Conservation (phyloP, 2,113 vertebrate species). For the Pica pica region DNA sequence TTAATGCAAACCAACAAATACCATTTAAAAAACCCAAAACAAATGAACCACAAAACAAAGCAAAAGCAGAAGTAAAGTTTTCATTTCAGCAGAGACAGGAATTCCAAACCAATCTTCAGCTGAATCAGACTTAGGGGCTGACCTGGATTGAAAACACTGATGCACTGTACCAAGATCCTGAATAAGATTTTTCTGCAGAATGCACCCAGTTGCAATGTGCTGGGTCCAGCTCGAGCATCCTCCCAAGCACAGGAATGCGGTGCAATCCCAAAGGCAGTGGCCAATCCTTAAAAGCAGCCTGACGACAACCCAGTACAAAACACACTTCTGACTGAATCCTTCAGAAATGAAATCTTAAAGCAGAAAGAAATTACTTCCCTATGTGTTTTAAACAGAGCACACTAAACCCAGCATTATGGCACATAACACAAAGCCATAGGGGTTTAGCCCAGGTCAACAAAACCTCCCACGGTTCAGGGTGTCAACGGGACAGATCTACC, state of each 20-base stretch:
- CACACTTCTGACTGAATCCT: background rate
- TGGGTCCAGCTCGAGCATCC: background rate
- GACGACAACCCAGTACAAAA: background rate
- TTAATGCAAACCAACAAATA: background rate
- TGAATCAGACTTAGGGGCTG: background rate
- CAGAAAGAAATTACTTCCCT: background rate
- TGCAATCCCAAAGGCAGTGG: background rate
- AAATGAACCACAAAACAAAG: background rate
- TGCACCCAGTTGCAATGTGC: rapidly evolving
- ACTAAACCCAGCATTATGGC: background rate
- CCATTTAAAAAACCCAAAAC: background rate
- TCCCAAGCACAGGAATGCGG: background rate
- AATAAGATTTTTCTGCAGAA: background rate
- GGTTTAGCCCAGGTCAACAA: background rate
- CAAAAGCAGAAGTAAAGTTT: background rate
- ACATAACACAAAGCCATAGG: background rate
- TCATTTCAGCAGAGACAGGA: background rate
- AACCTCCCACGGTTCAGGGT: background rate
- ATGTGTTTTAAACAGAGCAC: background rate
- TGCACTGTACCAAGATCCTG: background rate
- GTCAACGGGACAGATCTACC: background rate
- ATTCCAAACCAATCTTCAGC: background rate
- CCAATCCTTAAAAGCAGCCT: background rate
- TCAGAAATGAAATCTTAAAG: background rate
- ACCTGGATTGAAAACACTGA: background rate